These are phyloP conservation scores for Cartodere bifasciata DNA, from an alignment of 2,888 invertebrate species.

Conservation along the genomic window DNA sequence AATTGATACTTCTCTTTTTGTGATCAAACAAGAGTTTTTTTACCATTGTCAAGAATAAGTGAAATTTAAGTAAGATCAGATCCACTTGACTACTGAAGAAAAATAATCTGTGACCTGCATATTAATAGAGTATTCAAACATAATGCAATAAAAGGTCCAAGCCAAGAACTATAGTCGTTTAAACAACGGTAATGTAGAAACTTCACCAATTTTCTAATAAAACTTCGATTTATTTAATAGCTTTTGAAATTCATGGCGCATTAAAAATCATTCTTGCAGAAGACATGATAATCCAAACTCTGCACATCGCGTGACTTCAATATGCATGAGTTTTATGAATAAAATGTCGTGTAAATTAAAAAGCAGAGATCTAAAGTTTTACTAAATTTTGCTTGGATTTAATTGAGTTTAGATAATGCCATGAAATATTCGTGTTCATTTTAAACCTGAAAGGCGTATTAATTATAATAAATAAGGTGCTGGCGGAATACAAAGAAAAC, in stretches of 20 bases:
- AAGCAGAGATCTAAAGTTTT: constrained; percentile 16
- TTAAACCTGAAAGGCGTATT: background rate
- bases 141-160: constrained; percentile 10
- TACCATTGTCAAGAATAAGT: too few relatives aligned
- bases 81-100: too few relatives aligned
- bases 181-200: constrained; percentile 15
- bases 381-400: constrained; percentile 14
- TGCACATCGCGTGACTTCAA: constrained; percentile 25
- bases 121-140: too few relatives aligned
- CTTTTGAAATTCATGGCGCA: constrained; percentile 21
- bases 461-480: background rate
- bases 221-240: constrained; percentile 25
- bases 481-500: too few relatives aligned
- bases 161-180: constrained; percentile 13
- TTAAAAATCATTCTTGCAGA: constrained; percentile 23
- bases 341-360: constrained; percentile 20
- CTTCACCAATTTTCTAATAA: constrained; percentile 21
- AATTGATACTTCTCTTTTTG: too few relatives aligned
- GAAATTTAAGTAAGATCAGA: too few relatives aligned
- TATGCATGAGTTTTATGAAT: constrained; percentile 24
- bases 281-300: constrained; percentile 23
- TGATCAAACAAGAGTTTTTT: too few relatives aligned
- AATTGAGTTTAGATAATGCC: constrained; percentile 15
- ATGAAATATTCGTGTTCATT: constrained; percentile 8
- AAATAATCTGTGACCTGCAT: too few relatives aligned